phyloP scores from a whole-genome alignment of 2,888 invertebrate species.

The Spisula subtruncata region DNA sequence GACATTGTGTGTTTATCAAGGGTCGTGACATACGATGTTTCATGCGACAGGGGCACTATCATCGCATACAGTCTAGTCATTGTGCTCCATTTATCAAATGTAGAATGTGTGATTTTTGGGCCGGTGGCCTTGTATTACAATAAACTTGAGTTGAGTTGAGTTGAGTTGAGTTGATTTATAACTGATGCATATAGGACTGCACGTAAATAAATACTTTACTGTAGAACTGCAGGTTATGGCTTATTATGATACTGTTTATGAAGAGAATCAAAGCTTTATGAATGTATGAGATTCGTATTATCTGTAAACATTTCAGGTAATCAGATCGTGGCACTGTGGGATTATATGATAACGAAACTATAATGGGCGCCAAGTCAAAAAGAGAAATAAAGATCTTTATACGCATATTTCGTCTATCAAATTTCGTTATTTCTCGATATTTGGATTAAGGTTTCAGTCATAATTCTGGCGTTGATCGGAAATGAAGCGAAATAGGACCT shows the following conservation, averaged over 20 bases:
- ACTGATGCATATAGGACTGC: too few species aligned
- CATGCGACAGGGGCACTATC: too few species aligned
- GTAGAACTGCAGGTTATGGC: too few species aligned
- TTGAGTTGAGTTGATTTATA: too few species aligned
- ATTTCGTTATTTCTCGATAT: not conserved
- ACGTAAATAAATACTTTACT: too few species aligned
- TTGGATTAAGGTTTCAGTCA: slow-evolving; percentile 1
- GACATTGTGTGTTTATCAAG: too few species aligned
- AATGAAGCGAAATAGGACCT: slow-evolving; percentile 55
- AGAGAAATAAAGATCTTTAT: not conserved
- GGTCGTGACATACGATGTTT: too few species aligned
- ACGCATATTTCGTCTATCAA: slow-evolving; percentile 20
- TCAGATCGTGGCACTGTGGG: not conserved
- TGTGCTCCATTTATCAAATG: too few species aligned
- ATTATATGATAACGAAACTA: not conserved
- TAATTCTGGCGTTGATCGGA: slow-evolving; percentile 39
- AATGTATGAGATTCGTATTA: not conserved
- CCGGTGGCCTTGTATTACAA: too few species aligned
- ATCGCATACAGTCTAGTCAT: too few species aligned
- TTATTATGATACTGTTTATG: not conserved
- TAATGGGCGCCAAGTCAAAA: slow-evolving; percentile 4
- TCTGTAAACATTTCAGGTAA: not conserved
- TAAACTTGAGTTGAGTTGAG: too few species aligned
- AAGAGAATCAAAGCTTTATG: not conserved
- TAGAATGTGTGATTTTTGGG: too few species aligned